phyloP scores from a whole-genome alignment of 2,113 vertebrate species.

The Trachemys scripta region DNA sequence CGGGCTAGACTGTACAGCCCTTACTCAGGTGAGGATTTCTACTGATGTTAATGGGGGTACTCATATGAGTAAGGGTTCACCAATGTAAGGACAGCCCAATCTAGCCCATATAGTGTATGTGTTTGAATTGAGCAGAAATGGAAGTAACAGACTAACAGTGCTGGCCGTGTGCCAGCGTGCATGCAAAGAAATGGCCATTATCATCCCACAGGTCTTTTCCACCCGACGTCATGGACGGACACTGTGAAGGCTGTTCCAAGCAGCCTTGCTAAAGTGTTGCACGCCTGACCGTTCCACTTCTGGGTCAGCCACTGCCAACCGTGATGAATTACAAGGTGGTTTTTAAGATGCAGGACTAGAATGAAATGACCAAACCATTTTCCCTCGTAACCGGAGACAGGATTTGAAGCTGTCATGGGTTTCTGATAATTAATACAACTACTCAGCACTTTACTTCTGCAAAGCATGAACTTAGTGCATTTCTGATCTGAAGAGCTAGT shows the following conservation, averaged over 20 bases:
- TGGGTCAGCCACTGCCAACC: not conserved
- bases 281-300: accelerated
- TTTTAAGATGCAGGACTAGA: not conserved
- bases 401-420: not conserved
- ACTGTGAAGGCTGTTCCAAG: not conserved
- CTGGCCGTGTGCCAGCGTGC: too few relatives aligned
- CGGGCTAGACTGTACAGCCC: not conserved
- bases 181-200: not conserved
- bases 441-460: not conserved
- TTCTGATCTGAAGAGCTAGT: not conserved
- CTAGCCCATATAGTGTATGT: not conserved
- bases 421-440: not conserved
- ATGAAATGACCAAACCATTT: not conserved
- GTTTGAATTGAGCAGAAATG: not conserved
- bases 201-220: not conserved
- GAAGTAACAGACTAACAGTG: not conserved
- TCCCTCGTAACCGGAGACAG: not conserved
- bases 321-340: too few relatives aligned
- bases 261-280: accelerated
- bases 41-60: not conserved
- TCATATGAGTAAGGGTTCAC: not conserved
- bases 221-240: not conserved
- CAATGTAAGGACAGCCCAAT: not conserved
- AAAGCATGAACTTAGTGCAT: not conserved
- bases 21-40: accelerated